phyloP scores from a whole-genome alignment of 2,797 vertebrate genomes.

The Myotis findleyi region DNA sequence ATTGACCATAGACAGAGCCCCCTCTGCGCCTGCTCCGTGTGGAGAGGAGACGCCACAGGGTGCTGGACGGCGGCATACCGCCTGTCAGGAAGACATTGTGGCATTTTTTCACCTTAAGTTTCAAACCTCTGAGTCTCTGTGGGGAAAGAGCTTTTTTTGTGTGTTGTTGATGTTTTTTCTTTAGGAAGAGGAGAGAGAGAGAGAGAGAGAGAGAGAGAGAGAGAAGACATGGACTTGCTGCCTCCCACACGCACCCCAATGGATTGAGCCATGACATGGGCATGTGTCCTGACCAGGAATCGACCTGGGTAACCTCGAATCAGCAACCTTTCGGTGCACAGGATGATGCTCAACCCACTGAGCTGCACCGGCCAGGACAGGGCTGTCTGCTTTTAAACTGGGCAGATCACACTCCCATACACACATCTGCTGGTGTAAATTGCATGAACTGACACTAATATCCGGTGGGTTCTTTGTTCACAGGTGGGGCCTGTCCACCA shows the following conservation, averaged over 20 bases:
- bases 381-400: background rate
- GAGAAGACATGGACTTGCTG: too few species aligned
- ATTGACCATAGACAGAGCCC: background rate
- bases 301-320: too few species aligned
- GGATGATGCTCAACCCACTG: too few species aligned
- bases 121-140: background rate
- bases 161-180: too few species aligned
- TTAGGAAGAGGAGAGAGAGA: too few species aligned
- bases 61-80: too few species aligned
- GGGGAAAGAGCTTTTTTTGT: background rate
- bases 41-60: fast-evolving
- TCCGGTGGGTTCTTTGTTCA: background rate
- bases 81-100: background rate
- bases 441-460: background rate
- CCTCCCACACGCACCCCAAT: too few species aligned
- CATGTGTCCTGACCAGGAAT: too few species aligned
- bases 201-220: too few species aligned
- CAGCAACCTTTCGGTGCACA: too few species aligned
- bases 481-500: background rate
- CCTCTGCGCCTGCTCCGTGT: background rate
- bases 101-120: background rate
- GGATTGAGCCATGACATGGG: too few species aligned
- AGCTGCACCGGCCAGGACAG: too few species aligned
- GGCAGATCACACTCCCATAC: background rate
- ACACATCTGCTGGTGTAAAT: background rate